phyloP scores from a whole-genome alignment of 37 sponge, comb jelly and placozoan genomes.

The Spongilla lacustris region DNA sequence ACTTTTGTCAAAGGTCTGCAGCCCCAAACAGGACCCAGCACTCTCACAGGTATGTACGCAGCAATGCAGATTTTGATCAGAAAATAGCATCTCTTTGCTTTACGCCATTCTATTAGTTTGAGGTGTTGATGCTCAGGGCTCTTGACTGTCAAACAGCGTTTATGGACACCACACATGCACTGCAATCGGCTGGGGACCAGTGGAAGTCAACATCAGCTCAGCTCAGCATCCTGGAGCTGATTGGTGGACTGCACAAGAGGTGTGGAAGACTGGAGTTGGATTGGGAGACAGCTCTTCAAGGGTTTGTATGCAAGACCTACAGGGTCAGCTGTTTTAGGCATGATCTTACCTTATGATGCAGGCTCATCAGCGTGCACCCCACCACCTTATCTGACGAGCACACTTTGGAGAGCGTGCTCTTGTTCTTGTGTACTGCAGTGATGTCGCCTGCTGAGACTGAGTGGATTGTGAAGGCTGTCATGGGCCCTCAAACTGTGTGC shows the following conservation, averaged over 20 bases:
- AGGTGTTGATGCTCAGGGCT: neutral
- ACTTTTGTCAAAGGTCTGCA: neutral
- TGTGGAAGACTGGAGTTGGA: neutral
- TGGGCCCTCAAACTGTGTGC: neutral
- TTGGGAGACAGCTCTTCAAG: constrained; percentile 8
- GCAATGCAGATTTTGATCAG: neutral
- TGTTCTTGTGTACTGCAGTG: neutral
- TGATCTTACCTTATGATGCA: neutral
- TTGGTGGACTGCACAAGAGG: neutral
- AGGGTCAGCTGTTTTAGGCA: neutral
- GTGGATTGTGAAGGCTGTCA: neutral
- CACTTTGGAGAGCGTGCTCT: neutral
- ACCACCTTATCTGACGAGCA: neutral
- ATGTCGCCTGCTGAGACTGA: neutral
- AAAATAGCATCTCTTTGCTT: neutral
- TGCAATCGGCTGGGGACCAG: neutral
- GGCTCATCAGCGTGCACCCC: neutral
- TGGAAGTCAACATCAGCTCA: neutral
- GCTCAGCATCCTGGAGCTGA: neutral
- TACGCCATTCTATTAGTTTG: neutral
- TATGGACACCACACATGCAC: neutral
- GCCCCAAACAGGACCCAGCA: neutral
- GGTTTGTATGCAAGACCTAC: no score
- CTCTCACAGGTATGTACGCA: neutral
- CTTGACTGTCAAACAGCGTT: neutral